Percentiles rank a stretch among this genome's conserved stretches.
These are phyloP conservation scores for Spilarctia lutea DNA, from an alignment of 2,888 invertebrate genomes.

Conservation along the genomic window DNA sequence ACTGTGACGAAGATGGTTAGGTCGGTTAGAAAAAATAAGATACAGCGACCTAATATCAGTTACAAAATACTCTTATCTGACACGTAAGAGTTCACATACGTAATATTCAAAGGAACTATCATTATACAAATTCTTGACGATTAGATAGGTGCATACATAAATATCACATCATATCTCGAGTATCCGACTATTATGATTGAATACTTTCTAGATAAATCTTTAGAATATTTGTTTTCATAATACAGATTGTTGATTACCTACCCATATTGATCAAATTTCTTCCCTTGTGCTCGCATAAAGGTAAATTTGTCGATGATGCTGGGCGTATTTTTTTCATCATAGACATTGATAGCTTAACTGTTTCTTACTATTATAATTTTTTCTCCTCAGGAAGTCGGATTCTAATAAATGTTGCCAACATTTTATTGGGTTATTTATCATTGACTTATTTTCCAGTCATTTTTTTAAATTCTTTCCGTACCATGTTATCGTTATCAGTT, in stretches of 20 bases:
- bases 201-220: slow-evolving; percentile 12
- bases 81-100: slow-evolving; percentile 6
- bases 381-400: not conserved
- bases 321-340: not conserved
- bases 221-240: not conserved
- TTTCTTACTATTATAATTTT: not conserved
- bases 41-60: slow-evolving; percentile 1
- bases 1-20: no score
- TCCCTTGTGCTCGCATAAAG: not conserved
- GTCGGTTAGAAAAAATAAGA: not conserved
- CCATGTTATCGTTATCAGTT: not conserved
- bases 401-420: not conserved
- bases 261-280: no score
- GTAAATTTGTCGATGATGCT: not conserved
- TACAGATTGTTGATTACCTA: no score
- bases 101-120: not conserved
- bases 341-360: not conserved
- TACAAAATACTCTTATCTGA: slow-evolving; percentile 15
- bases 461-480: not conserved
- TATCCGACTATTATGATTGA: slow-evolving; percentile 7
- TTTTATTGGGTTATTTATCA: no score
- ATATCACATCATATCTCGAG: not conserved
- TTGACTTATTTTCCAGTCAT: not conserved
- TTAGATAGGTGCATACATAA: slow-evolving; percentile 8
- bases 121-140: not conserved